phyloP scores from a whole-genome alignment of 2,113 vertebrate genomes.

The Tupaia tana region DNA sequence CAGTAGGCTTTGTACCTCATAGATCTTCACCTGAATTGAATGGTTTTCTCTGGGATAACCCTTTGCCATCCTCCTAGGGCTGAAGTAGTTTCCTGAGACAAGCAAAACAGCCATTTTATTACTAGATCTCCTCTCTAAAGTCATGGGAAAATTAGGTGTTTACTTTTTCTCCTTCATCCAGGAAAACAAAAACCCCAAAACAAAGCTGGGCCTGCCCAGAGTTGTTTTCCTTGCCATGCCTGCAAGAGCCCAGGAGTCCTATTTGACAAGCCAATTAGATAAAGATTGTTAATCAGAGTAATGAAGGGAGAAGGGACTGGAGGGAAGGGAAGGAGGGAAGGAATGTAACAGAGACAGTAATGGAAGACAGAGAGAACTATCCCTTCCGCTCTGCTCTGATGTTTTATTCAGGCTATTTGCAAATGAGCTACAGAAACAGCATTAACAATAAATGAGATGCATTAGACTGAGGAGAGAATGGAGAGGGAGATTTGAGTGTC shows the following conservation, averaged over 20 bases:
- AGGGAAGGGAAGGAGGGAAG: conserved; percentile 56
- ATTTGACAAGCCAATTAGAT: conserved; percentile 70
- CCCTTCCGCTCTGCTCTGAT: conserved; percentile 52
- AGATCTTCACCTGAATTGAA: too few species aligned
- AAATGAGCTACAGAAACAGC: conserved; percentile 74
- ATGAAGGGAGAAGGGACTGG: conserved; percentile 37
- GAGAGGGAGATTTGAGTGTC: neutral
- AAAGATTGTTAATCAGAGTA: conserved; percentile 75
- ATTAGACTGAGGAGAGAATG: conserved; percentile 36
- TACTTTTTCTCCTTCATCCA: neutral
- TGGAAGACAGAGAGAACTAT: neutral
- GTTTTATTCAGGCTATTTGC: conserved; percentile 79
- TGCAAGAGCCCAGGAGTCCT: conserved; percentile 58
- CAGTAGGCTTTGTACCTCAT: fast-evolving
- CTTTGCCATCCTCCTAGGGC: neutral
- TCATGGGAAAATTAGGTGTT: neutral
- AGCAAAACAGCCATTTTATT: neutral
- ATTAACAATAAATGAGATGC: conserved; percentile 79
- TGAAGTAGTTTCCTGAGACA: neutral
- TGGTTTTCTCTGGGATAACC: neutral
- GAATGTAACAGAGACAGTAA: conserved; percentile 40
- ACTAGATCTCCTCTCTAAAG: neutral
- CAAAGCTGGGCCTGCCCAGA: neutral
- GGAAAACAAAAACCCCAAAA: conserved; percentile 42
- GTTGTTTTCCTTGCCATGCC: neutral